Conservation (phyloP, 2,113 vertebrate species). For the Nicator chloris region DNA sequence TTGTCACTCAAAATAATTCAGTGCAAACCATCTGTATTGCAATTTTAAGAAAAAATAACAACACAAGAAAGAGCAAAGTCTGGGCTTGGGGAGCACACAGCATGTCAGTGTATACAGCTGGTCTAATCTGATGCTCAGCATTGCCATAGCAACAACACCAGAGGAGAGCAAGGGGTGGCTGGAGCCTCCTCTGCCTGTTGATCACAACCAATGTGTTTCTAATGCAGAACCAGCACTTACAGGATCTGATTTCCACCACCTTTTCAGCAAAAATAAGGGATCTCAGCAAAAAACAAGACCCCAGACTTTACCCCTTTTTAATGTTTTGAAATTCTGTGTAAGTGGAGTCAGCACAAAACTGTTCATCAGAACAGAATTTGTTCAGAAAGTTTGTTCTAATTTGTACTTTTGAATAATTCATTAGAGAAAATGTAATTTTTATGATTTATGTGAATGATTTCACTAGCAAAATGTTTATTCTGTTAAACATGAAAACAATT, state of each 20-base stretch:
- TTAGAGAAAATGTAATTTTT: neutral
- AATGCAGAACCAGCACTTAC: neutral
- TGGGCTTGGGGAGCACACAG: neutral
- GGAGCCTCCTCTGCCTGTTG: constrained; percentile 13
- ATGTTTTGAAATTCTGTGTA: neutral
- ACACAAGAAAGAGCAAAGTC: constrained; percentile 25
- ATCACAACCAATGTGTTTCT: neutral
- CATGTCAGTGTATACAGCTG: constrained; percentile 4
- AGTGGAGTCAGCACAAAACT: neutral
- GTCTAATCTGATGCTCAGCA: constrained; percentile 39
- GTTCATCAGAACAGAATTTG: neutral
- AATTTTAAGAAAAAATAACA: neutral
- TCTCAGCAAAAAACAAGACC: neutral
- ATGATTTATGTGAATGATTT: neutral
- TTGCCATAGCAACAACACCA: constrained; percentile 39
- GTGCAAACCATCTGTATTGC: neutral
- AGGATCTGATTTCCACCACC: neutral
- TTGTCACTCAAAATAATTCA: neutral
- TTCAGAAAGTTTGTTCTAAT: neutral
- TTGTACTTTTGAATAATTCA: neutral
- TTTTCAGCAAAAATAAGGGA: neutral
- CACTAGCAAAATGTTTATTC: neutral
- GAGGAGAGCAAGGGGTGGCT: neutral
- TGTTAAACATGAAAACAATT: neutral
- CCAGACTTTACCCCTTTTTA: neutral